phyloP scores from a whole-genome alignment of 2,797 vertebrate genomes.

The Typhlichthys eigenmanni region DNA sequence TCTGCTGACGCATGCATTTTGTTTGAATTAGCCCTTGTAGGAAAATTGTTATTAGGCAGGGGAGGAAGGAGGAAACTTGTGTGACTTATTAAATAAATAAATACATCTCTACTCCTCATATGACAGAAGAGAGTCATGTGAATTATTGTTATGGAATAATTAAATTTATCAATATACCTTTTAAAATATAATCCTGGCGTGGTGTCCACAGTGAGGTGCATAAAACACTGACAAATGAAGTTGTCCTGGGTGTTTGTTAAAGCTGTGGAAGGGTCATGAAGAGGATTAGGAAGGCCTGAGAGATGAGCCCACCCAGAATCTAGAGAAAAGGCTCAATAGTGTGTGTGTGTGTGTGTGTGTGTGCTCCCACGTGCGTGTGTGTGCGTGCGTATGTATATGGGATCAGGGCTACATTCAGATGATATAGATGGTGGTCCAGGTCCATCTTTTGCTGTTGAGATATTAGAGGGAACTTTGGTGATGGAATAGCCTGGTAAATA shows the following conservation, averaged over 20 bases:
- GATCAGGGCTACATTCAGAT: constrained; percentile 5
- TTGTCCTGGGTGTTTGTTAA: constrained; percentile 28
- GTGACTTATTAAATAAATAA: too few species aligned
- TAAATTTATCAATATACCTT: too few species aligned
- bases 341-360: constrained; percentile 9
- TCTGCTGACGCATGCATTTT: too few species aligned
- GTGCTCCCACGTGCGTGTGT: not conserved
- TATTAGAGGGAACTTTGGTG: too few species aligned
- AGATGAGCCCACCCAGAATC: constrained; percentile 54
- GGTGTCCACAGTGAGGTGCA: not conserved
- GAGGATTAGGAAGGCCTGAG: constrained; percentile 43
- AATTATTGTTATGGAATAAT: too few species aligned
- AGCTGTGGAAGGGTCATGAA: constrained; percentile 42
- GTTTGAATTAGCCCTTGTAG: too few species aligned
- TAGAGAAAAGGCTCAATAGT: constrained; percentile 29
- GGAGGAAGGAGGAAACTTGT: too few species aligned
- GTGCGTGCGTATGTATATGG: not conserved
- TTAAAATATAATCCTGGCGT: not conserved
- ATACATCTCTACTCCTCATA: too few species aligned
- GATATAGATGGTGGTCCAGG: not conserved
- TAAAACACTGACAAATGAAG: constrained; percentile 19
- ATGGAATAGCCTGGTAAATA: too few species aligned
- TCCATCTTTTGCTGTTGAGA: not conserved
- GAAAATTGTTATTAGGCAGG: too few species aligned
- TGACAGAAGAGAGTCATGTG: too few species aligned